phyloP scores from a whole-genome alignment of 1,140 invertebrate genomes.

The Holotrichia oblita region DNA sequence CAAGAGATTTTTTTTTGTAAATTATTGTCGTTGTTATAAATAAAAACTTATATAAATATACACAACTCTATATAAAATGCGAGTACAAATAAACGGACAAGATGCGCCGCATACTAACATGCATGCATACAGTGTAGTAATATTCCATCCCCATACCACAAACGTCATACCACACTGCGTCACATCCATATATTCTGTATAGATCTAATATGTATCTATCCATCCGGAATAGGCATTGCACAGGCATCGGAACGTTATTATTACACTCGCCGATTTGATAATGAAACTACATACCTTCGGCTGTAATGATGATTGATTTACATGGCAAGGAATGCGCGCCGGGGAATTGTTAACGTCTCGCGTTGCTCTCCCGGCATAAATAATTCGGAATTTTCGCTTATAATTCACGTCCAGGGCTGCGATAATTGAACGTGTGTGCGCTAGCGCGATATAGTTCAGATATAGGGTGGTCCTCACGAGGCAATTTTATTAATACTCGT shows the following conservation, averaged over 20 bases:
- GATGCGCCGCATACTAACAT: too few species aligned
- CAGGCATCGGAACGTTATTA: slow-evolving; percentile 21
- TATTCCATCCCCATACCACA: too few species aligned
- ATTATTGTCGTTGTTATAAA: too few species aligned
- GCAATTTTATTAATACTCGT: neutral
- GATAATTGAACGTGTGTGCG: neutral
- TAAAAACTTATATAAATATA: too few species aligned
- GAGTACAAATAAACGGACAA: too few species aligned
- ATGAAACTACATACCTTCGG: slow-evolving; percentile 30
- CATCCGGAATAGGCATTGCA: slow-evolving; percentile 19
- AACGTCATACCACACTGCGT: neutral
- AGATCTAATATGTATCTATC: neutral
- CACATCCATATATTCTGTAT: neutral
- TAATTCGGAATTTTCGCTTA: slow-evolving; percentile 27
- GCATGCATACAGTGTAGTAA: too few species aligned
- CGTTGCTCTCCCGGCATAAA: slow-evolving; percentile 18
- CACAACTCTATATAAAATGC: too few species aligned
- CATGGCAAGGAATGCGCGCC: slow-evolving; percentile 33
- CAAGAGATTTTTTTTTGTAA: too few species aligned
- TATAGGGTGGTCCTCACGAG: too few species aligned
- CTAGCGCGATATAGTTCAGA: neutral
- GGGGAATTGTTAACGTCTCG: slow-evolving; percentile 32
- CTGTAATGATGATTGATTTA: slow-evolving; percentile 33
- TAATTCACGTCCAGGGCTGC: slow-evolving; percentile 14
- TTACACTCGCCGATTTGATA: slow-evolving; percentile 25